These are phyloP conservation scores for Trichosurus vulpecula DNA, from an alignment of 2,797 vertebrate species.

Conservation along the genomic window DNA sequence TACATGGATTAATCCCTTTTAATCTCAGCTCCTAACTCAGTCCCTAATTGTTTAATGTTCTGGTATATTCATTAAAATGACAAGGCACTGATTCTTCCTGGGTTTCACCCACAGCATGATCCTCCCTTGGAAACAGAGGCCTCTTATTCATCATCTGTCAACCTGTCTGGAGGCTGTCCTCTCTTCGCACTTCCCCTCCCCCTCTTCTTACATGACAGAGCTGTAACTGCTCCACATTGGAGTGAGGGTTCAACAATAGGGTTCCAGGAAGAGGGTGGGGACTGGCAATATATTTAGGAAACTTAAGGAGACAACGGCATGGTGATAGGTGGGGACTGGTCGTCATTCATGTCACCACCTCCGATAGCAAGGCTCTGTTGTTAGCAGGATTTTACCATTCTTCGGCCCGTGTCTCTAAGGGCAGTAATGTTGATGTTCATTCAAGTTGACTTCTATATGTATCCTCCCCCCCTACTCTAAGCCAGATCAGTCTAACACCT, in stretches of 20 bases:
- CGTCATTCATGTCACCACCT: neutral
- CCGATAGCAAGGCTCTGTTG: neutral
- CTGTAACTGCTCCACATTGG: neutral
- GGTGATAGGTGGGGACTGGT: neutral
- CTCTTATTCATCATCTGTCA: neutral
- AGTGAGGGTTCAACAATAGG: neutral
- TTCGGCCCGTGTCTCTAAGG: neutral
- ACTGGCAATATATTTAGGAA: neutral
- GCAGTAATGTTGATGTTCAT: neutral
- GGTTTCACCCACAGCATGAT: slow-evolving; percentile 5
- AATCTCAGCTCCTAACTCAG: neutral
- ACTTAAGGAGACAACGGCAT: neutral
- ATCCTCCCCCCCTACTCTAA: neutral
- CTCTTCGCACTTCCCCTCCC: neutral
- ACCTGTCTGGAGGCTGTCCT: neutral
- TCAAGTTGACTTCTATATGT: neutral
- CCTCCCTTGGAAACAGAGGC: neutral
- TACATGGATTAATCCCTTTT: neutral
- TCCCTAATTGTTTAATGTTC: neutral
- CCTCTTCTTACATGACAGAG: neutral
- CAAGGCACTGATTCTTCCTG: neutral
- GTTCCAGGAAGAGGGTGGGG: neutral
- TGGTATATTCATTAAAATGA: neutral
- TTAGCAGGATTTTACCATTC: neutral
- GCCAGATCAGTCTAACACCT: neutral